Conservation (phyloP, 2,888 invertebrate genomes). For the Cryptophagus acutangulus region DNA sequence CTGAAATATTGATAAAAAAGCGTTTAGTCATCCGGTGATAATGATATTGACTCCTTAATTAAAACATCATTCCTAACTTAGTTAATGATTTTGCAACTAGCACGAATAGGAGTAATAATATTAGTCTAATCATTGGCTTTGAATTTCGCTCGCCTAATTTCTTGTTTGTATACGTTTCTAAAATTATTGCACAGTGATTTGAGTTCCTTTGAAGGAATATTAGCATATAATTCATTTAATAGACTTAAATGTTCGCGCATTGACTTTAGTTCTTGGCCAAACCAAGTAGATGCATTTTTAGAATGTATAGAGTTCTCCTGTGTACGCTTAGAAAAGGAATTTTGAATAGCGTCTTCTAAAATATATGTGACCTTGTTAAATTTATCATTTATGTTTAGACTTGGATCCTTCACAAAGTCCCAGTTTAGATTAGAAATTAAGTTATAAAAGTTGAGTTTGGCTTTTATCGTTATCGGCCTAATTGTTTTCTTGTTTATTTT, state of each 20-base stretch:
- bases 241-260: background rate
- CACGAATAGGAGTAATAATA: background rate
- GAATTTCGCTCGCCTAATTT: background rate
- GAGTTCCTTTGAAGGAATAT: background rate
- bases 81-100: background rate
- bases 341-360: background rate
- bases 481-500: background rate
- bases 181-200: background rate
- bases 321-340: background rate
- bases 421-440: background rate
- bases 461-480: background rate
- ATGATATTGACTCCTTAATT: background rate
- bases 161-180: background rate
- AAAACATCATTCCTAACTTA: no score
- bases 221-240: background rate
- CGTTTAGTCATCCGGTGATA: background rate
- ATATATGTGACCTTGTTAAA: background rate
- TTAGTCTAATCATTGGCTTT: background rate
- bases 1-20: background rate
- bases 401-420: background rate
- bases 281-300: background rate
- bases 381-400: background rate
- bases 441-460: background rate
- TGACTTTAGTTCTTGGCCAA: background rate
- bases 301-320: background rate